These are phyloP conservation scores for Cryptoblepharus egeriae DNA, from an alignment of 2,797 vertebrate species.

Conservation along the genomic window DNA sequence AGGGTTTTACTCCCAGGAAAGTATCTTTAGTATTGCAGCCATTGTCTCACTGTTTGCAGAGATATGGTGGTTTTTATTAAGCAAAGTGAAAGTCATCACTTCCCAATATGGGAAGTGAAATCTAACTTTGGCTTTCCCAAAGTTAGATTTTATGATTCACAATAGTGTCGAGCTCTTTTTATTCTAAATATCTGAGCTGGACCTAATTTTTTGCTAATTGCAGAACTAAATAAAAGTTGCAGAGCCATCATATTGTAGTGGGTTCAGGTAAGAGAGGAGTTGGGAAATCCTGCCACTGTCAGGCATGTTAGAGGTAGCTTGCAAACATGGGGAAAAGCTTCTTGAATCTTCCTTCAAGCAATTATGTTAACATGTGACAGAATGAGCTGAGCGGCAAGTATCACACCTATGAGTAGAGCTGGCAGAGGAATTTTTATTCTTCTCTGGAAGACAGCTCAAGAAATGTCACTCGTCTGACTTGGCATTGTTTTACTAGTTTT, in stretches of 20 bases:
- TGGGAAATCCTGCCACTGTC: not conserved
- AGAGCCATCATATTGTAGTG: not conserved
- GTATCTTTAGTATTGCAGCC: too few relatives aligned
- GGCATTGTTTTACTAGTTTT: conserved; percentile 53
- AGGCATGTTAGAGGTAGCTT: not conserved
- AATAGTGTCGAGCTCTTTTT: too few relatives aligned
- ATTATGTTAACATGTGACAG: conserved; percentile 21
- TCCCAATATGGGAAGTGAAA: too few relatives aligned
- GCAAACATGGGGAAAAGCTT: not conserved
- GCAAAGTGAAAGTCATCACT: too few relatives aligned
- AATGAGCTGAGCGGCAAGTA: not conserved
- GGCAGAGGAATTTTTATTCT: conserved; percentile 43
- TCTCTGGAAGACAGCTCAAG: conserved; percentile 37
- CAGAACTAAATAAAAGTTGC: not conserved
- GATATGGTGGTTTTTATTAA: too few relatives aligned
- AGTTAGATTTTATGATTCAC: too few relatives aligned
- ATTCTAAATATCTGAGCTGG: too few relatives aligned
- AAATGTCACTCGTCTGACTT: conserved; percentile 52
- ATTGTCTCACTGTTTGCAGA: too few relatives aligned
- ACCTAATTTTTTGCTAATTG: too few relatives aligned
- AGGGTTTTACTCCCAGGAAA: too few relatives aligned
- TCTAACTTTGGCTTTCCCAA: too few relatives aligned
- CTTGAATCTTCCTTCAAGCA: conserved; percentile 21
- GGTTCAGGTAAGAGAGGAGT: not conserved
- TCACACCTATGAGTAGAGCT: not conserved